These are phyloP conservation scores for Druon quercuslanigerum DNA, from an alignment of 1,140 invertebrate genomes.

Conservation along the genomic window DNA sequence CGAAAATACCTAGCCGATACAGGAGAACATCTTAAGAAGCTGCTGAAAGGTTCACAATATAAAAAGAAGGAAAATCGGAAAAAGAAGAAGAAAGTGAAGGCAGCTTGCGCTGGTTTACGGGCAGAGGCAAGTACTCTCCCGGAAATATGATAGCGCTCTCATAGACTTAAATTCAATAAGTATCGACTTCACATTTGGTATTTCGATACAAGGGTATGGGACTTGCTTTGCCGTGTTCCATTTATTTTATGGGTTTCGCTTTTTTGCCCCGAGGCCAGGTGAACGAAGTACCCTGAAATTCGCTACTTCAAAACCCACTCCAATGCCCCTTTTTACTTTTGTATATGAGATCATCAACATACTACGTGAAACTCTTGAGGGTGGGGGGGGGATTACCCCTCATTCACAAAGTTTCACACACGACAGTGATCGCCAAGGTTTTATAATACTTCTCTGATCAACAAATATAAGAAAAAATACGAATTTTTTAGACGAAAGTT, in stretches of 20 bases:
- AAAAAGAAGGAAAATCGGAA: neutral
- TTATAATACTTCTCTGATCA: too few species aligned
- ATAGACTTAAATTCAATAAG: constrained; percentile 45
- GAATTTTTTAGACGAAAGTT: too few species aligned
- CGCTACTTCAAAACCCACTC: too few species aligned
- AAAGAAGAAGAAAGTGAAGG: constrained; percentile 27
- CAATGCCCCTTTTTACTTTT: too few species aligned
- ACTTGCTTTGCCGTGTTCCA: neutral
- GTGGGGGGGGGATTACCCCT: too few species aligned
- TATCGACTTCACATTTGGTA: constrained; percentile 56
- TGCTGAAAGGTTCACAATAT: neutral
- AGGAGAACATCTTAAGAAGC: neutral
- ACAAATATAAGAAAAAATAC: too few species aligned
- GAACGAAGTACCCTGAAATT: neutral
- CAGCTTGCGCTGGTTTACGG: constrained; percentile 42
- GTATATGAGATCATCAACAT: too few species aligned
- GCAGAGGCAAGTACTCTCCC: constrained; percentile 41
- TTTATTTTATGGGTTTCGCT: neutral
- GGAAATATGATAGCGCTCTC: constrained; percentile 53
- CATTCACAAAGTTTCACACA: too few species aligned
- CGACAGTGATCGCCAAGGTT: too few species aligned
- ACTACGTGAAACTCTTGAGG: too few species aligned
- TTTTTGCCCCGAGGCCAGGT: neutral
- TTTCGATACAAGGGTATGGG: constrained; percentile 35
- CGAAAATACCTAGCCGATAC: neutral